A percentile compares a stretch with the other conserved stretches of the same genome.
Evolutionary conservation across 2,888 invertebrate genomes (phyloP).

Genomic region (Ditula angustiorana): DNA sequence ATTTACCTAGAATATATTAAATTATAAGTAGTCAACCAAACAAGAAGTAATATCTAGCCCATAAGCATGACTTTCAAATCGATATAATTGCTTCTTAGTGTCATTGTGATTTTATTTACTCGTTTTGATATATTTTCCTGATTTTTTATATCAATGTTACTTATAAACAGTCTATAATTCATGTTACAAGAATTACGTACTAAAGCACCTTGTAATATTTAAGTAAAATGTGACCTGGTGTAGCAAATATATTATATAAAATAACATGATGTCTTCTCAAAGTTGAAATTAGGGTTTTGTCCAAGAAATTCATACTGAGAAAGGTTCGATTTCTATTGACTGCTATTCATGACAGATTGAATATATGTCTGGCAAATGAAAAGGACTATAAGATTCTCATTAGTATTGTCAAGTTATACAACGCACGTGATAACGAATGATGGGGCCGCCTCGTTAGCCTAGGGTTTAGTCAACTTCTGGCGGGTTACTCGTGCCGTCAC

Average conservation of each 20-base stretch:
- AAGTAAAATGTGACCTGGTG: no score
- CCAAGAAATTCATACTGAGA: not conserved
- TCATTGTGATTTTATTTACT: no score
- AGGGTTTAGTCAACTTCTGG: constrained; percentile 13
- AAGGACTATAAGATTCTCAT: not conserved
- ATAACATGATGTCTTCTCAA: not conserved
- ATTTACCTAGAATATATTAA: not conserved
- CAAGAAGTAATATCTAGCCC: no score
- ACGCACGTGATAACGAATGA: constrained; percentile 15
- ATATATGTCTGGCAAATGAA: not conserved
- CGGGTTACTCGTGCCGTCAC: constrained; percentile 2
- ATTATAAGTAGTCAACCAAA: no score
- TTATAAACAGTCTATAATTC: no score
- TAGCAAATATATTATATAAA: not conserved
- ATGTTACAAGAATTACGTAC: no score
- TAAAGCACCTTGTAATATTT: no score
- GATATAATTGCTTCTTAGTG: no score
- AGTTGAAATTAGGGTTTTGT: not conserved
- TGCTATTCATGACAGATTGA: constrained; percentile 2
- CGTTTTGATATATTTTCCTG: no score
- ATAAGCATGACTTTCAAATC: no score
- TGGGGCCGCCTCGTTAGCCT: constrained; percentile 9
- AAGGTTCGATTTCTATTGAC: constrained; percentile 4
- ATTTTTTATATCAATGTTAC: no score
- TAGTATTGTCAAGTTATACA: constrained; percentile 12